Base-by-base conservation (phyloP, 2,113 vertebrate genomes). In the Tetrao urogallus region DNA sequence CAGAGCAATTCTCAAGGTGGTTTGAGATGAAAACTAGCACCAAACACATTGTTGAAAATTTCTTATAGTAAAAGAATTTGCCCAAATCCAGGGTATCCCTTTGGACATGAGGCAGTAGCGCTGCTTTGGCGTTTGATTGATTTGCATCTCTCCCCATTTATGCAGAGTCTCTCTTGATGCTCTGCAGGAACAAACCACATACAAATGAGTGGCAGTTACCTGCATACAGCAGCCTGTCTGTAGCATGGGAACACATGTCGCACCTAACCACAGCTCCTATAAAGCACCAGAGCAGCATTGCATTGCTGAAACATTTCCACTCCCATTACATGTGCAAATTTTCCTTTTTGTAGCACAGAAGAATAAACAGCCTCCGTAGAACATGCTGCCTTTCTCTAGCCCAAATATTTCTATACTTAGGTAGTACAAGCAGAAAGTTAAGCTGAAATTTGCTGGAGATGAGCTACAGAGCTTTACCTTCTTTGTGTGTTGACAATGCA, bases 161-260 rank as follows among this genome's bases (percentile, higher is more conserved):
- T 42, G 12, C 45, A 10, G 25, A 78, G 64, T 80, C 28, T 34
- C 8, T 52, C 1, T 0, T 63, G 71, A 21, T 60, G 28, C 30
- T 65, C 19, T 57, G 16, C 22, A 63, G 27, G 52, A 40, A 28
- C 24, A 66, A 34, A 3, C 19, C 6, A 13, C 15, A 4, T 40
- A 32, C 14, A 36, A 40, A 0, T 8, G 24, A 28, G 28, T 72
- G 15, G 34, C 24, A 61, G 32, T 58, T 11, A 9, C 24, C 3
- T 1, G 7, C 36, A 72, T 0, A 1, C 40, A 47, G 19, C 32
- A 50, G 28, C 30, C 30, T 63, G 13, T 28, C 64, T 45, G 36
- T 40, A 45, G 28, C 17, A 11, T 42, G 30, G 45, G 60, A 72
- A 30, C 28, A 13, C 30, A 11, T 0, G 0, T 0, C 0, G 38